Conservation (phyloP, 2,113 vertebrate genomes). For the Tinamus guttatus region DNA sequence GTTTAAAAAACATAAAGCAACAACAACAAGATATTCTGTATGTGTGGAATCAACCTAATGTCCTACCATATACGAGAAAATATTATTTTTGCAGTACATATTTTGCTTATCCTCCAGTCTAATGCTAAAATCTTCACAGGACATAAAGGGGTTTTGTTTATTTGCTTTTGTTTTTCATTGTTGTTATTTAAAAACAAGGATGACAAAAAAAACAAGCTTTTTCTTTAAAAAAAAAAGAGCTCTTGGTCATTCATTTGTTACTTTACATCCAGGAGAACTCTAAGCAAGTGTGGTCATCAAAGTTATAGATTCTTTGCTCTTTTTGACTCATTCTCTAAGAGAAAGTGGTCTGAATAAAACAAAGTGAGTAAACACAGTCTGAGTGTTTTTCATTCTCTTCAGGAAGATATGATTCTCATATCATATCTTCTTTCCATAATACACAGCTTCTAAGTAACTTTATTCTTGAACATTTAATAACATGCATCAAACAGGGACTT, state of each 20-base stretch:
- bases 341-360: neutral
- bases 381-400: neutral
- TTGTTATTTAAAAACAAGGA: neutral
- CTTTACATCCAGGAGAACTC: neutral
- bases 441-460: neutral
- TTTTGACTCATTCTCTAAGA: neutral
- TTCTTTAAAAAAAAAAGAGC: neutral
- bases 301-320: neutral
- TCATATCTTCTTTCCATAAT: neutral
- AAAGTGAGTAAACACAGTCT: neutral
- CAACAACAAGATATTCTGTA: neutral
- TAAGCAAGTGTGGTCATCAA: neutral
- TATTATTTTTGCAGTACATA: accelerated
- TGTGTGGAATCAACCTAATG: neutral
- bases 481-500: neutral
- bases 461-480: neutral
- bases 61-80: neutral
- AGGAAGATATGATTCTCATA: neutral
- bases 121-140: neutral
- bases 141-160: neutral
- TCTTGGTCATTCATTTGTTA: neutral
- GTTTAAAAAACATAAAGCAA: neutral
- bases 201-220: neutral
- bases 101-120: neutral
- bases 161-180: too few species aligned